phyloP scores from a whole-genome alignment of 2,888 invertebrate genomes.

The Plagodis dolabraria region DNA sequence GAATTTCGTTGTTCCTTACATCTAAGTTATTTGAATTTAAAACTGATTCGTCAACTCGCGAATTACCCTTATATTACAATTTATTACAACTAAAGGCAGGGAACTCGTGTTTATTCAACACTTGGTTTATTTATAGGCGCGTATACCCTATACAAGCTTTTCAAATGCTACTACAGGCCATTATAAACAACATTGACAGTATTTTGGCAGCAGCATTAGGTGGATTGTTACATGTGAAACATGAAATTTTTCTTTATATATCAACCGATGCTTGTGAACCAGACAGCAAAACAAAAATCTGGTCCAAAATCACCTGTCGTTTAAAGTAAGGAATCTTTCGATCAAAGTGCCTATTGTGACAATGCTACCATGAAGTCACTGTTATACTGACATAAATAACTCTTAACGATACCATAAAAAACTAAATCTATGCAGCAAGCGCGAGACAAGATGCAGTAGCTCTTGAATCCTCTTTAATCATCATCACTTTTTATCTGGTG shows the following conservation, averaged over 20 bases:
- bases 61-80: slow-evolving; percentile 8
- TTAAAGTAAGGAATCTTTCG: too few relatives aligned
- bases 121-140: slow-evolving; percentile 12
- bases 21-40: slow-evolving; percentile 17
- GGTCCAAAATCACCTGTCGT: too few relatives aligned
- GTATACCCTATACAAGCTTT: slow-evolving; percentile 22
- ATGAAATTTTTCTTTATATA: slow-evolving; percentile 6
- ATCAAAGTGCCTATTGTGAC: too few relatives aligned
- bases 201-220: slow-evolving; percentile 38
- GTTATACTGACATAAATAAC: too few relatives aligned
- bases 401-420: too few relatives aligned
- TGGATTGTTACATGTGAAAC: slow-evolving; percentile 16
- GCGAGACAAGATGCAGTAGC: too few relatives aligned
- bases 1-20: slow-evolving; percentile 17
- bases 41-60: slow-evolving; percentile 12
- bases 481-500: too few relatives aligned
- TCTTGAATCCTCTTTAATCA: too few relatives aligned
- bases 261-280: background rate
- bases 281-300: too few relatives aligned
- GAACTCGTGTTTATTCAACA: slow-evolving; percentile 13
- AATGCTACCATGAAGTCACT: too few relatives aligned
- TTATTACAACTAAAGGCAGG: slow-evolving; percentile 27
- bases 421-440: too few relatives aligned
- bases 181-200: slow-evolving; percentile 29
- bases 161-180: slow-evolving; percentile 27